Evolutionary conservation across 2,888 invertebrate genomes (phyloP), one percentile per base, ranked within the genome.

Genomic region (Myopa tessellatipennis): DNA sequence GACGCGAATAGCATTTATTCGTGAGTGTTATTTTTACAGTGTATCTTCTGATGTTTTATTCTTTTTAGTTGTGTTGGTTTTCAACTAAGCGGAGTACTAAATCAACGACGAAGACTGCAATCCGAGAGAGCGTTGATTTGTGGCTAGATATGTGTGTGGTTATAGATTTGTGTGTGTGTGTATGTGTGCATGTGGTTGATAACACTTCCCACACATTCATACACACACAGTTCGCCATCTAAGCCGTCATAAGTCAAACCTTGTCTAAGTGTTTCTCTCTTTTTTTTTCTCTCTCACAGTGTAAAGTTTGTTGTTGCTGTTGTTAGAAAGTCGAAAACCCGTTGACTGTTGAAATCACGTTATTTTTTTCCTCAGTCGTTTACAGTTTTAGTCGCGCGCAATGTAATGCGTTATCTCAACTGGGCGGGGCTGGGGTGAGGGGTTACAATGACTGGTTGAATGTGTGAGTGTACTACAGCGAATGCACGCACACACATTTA

Each of bases 141-240:
- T 61, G 76, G 63, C 45, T 58, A 58, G 75, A 34, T 55, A 55
- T 18, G 72, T 71, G 71, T 74, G 74, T 65, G 65, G 36, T 61
- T 74, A 38, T 63, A 63, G 60, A 26, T 74, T 40, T 74, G 26
- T 34, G 70, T 61, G 61, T 70, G 70, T 76, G 36, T 16, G 50
- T 69, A 14, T 52, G 26, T 50, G 69, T 69, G 69, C 14, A 65
- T 36, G 55, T 70, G 50, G 26, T 52, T 65, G 38, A 65, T 65
- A 65, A 36, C 65, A 65, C 14, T 14, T 65, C 34, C 14, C 26
- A 34, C 63, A 63, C 34, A 36, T 10, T 8, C 63, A 12, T 36
- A 65, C 26, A 14, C 65, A 14, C 65, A 65, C 34, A n/a, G 10
- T 38, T 5, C n/a, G 36, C 8, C 18, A 36, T 71, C 74, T 74